Evolutionary conservation across 2,888 invertebrate genomes (phyloP).

Genomic region (Falcaria lacertinaria): DNA sequence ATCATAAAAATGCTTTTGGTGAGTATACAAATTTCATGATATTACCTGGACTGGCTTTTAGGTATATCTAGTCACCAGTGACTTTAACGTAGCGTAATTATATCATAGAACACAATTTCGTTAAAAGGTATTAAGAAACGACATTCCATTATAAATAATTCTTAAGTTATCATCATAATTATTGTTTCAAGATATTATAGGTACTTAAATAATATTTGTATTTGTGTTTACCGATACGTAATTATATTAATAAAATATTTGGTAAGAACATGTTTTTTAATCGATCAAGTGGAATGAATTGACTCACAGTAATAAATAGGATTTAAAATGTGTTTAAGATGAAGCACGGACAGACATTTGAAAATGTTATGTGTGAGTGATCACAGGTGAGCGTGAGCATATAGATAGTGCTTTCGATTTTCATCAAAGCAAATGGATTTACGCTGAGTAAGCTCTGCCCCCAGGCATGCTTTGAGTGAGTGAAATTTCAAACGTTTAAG

Average conservation of each 20-base stretch:
- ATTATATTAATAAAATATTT: background rate
- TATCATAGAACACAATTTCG: conserved; percentile 1
- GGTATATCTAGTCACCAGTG: conserved; percentile 47
- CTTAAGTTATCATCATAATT: background rate
- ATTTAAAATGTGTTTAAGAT: no score
- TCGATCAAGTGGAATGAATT: no score
- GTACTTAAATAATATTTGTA: background rate
- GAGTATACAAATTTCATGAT: conserved; percentile 9
- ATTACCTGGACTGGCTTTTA: conserved; percentile 33
- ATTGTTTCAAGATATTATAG: background rate
- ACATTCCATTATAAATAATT: background rate
- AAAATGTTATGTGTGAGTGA: no score
- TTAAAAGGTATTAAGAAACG: background rate
- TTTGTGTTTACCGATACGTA: background rate
- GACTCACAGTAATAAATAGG: no score
- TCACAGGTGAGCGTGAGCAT: no score
- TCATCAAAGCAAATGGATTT: conserved; percentile 30
- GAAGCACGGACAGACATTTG: no score
- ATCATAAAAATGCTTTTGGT: conserved; percentile 22
- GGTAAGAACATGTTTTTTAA: background rate
- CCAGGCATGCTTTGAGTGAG: conserved; percentile 14
- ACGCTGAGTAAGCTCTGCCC: conserved; percentile 19
- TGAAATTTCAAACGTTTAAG: conserved; percentile 13
- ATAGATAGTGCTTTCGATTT: no score
- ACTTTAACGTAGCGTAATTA: conserved; percentile 15